Evolutionary conservation across 2,113 vertebrate species (phyloP).

Genomic region (Apteryx owenii): DNA sequence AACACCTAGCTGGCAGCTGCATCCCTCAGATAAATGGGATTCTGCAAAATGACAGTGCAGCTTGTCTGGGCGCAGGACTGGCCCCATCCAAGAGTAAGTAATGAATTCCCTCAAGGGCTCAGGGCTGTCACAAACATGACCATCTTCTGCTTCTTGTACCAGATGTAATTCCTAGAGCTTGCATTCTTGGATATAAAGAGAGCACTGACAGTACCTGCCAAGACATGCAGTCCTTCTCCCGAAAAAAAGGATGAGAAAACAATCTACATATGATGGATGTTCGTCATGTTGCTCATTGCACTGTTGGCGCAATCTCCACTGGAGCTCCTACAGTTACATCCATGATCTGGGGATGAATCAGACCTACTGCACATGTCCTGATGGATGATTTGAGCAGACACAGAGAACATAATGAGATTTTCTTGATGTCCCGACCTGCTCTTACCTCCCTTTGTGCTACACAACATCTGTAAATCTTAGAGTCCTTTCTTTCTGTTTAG

Average conservation of each 20-base stretch:
- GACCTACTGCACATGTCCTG: neutral
- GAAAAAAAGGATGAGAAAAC: neutral
- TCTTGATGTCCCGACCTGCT: slow-evolving; percentile 4
- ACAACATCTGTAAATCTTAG: neutral
- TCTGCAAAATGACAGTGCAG: neutral
- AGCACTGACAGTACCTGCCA: neutral
- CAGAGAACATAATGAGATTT: slow-evolving; percentile 17
- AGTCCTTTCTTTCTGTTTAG: neutral
- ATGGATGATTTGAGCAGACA: neutral
- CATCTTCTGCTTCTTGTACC: neutral
- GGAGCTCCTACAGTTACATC: neutral
- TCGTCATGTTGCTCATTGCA: slow-evolving; percentile 51
- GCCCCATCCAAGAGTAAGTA: neutral
- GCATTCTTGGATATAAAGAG: neutral
- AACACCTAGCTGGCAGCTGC: fast-evolving
- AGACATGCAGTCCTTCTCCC: neutral
- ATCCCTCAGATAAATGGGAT: neutral
- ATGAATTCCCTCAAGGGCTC: neutral
- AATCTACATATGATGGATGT: slow-evolving; percentile 26
- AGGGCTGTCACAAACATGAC: neutral
- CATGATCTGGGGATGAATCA: slow-evolving; percentile 61
- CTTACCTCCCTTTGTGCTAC: slow-evolving; percentile 12
- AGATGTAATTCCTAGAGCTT: slow-evolving; percentile 30
- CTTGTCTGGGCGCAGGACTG: neutral
- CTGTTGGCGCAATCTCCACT: slow-evolving; percentile 36